Evolutionary conservation across 2,113 vertebrate species (phyloP).

Genomic region (Cromileptes altivelis): DNA sequence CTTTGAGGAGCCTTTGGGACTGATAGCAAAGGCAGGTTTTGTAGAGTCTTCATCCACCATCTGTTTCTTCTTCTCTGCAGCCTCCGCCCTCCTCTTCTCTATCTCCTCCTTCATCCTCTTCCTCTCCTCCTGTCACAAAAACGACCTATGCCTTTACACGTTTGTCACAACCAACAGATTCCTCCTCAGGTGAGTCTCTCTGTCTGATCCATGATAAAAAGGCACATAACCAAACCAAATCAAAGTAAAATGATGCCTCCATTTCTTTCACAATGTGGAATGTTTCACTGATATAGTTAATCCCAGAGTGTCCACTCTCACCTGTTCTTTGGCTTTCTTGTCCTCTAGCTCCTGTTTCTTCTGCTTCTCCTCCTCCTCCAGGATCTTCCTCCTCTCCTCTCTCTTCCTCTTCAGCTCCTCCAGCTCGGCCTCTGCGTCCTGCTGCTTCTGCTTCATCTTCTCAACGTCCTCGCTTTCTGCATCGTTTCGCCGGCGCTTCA

Average conservation of each 20-base stretch:
- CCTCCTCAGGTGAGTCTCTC: neutral
- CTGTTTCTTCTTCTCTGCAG: slow-evolving; percentile 97
- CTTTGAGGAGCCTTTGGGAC: slow-evolving; percentile 95
- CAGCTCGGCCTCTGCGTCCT: slow-evolving; percentile 90
- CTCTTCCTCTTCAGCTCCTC: slow-evolving; percentile 94
- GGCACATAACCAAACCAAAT: neutral
- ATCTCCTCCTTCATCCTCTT: slow-evolving; percentile 96
- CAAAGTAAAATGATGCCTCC: neutral
- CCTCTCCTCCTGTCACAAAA: slow-evolving; percentile 91
- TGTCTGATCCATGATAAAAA: neutral
- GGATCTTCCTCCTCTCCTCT: slow-evolving; percentile 92
- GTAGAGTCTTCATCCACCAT: slow-evolving; percentile 86
- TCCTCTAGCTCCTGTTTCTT: slow-evolving; percentile 91
- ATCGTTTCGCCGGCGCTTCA: slow-evolving; percentile 88
- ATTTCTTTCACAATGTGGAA: neutral
- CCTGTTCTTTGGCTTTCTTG: slow-evolving; percentile 93
- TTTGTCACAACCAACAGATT: neutral
- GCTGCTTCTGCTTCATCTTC: slow-evolving; percentile 95
- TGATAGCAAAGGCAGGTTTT: slow-evolving; percentile 90
- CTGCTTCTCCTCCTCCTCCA: slow-evolving; percentile 94
- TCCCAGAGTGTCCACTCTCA: slow-evolving; percentile 16
- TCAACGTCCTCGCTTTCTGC: slow-evolving; percentile 90
- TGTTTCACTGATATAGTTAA: neutral
- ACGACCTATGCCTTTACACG: neutral
- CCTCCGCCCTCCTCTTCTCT: slow-evolving; percentile 94